Base-by-base conservation (phyloP, 2,113 vertebrate species). In the Neogobius melanostomus region DNA sequence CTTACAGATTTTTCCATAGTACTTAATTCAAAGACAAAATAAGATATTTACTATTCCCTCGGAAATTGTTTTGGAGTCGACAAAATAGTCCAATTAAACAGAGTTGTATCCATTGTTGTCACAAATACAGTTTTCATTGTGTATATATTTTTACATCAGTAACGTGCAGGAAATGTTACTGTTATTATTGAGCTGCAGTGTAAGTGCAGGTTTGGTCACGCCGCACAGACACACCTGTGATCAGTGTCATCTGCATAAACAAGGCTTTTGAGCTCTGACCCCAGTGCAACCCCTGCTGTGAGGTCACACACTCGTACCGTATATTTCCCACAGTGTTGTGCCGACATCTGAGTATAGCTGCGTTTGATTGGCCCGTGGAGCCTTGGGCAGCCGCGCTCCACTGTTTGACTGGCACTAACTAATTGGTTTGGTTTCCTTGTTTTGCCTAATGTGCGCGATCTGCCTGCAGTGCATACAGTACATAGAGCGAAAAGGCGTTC, bases 381-480 rank as follows among this genome's bases (percentile, higher is more conserved):
- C 69, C 81, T 68, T 48, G 0, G 74, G 79, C 28, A 76, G 82
- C 66, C 57, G 63, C 65, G 48, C 68, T 76, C 56, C 79, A 76
- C 74, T 81, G 84, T 85, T 75, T 82, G 78, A 85, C 77, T 88
- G 79, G 72, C 77, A 82, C 76, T 66, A 82, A 82, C 71, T 85
- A 87, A 89, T 86, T 85, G 82, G 75, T 84, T 77, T 74, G 76
- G 79, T 89, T 83, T 83, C 76, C 60, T 79, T 72, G 56, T 66
- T 73, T 54, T 76, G 63, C 28, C 70, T 71, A 68, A 17, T 70
- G 76, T 70, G 73, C 53, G 70, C 47, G 74, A 74, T 78, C 43
- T 56, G 82, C 84, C 84, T 78, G 74, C 62, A 81, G 85, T 82
- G 74, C 65, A 66, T 63, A 48, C 45, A 48, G 62, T 64, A 66